Evolutionary conservation across 2,797 vertebrate genomes (phyloP), one percentile per base, ranked within the genome.

Genomic region (Coccyzus lansbergi): DNA sequence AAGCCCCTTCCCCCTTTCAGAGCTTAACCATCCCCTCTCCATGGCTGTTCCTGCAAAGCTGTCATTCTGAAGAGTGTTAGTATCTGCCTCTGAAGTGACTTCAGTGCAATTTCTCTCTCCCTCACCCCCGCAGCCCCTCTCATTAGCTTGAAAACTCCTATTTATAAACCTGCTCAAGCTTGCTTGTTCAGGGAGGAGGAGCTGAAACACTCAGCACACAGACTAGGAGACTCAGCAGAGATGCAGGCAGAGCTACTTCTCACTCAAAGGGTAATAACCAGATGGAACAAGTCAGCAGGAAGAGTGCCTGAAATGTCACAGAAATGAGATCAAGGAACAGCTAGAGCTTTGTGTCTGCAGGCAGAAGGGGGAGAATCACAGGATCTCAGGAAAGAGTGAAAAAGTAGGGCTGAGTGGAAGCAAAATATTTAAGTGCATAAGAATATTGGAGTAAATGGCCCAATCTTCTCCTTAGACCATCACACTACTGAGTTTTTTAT

Each of bases 211-310:
- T 86, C 70, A 38, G 16, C 78, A 28, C 70, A 56, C 81, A 93
- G 92, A 28, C 68, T n/a, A 71, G 60, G 83, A 94, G 75, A 83
- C 71, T 96, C 92, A 85, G 93, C 90, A 89, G 93, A 93, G 90
- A 95, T 87, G 81, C 92, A 94, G 58, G 92, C 88, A 96, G 90
- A 92, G 81, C 78, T 95, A 33, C 94, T 92, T 94, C 92, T 94
- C 90, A 77, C 93, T 93, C 83, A 90, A 95, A 96, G 94, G 94
- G 94, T 96, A 96, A 94, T 96, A 96, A 95, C 88, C 96, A 96
- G 93, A 94, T 96, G 95, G 95, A 96, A 94, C 90, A 93, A 96
- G 86, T 94, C 89, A 96, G 95, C 94, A 95, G 94, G 94, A 94
- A 96, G 90, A 94, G 86, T 71, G 88, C 86, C 93, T 95, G 96